A percentile compares a stretch with the other conserved stretches of the same genome.
These are phyloP conservation scores for Dastarcus helophoroides DNA, from an alignment of 2,888 invertebrate species.

Conservation along the genomic window DNA sequence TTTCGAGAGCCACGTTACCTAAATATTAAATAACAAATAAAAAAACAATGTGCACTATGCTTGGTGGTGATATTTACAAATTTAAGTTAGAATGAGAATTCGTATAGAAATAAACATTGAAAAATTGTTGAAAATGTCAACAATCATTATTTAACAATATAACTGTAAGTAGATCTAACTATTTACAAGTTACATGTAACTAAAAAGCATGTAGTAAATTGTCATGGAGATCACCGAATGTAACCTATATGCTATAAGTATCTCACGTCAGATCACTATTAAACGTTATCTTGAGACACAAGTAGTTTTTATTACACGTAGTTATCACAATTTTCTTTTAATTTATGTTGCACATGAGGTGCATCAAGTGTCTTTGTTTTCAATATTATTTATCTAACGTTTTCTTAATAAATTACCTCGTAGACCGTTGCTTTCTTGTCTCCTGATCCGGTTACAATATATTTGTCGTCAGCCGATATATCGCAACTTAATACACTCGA, in stretches of 20 bases:
- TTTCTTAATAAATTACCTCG: constrained; percentile 72
- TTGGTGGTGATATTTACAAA: constrained; percentile 22
- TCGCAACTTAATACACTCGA: constrained; percentile 97
- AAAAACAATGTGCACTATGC: constrained; percentile 27
- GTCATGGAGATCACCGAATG: constrained; percentile 35
- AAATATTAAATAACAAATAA: constrained; percentile 34
- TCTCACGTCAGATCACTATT: constrained; percentile 28
- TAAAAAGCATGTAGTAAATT: constrained; percentile 23
- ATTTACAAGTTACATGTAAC: constrained; percentile 17
- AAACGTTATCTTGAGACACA: constrained; percentile 16
- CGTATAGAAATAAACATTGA: constrained; percentile 17
- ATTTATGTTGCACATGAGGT: constrained; percentile 18
- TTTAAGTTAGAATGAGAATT: constrained; percentile 16
- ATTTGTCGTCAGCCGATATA: constrained; percentile 95
- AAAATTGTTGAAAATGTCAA: constrained; percentile 16
- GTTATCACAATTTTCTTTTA: constrained; percentile 29
- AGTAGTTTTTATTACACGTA: constrained; percentile 29
- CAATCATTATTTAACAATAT: constrained; percentile 13
- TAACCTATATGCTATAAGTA: constrained; percentile 21
- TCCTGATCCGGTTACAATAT: constrained; percentile 94
- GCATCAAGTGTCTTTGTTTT: constrained; percentile 4
- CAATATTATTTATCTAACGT: constrained; percentile 2
- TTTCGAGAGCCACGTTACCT: constrained; percentile 20
- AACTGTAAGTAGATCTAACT: constrained; percentile 11
- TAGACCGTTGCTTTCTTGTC: constrained; percentile 97